phyloP scores from a whole-genome alignment of 2,888 invertebrate genomes.

The Agrilus mali region DNA sequence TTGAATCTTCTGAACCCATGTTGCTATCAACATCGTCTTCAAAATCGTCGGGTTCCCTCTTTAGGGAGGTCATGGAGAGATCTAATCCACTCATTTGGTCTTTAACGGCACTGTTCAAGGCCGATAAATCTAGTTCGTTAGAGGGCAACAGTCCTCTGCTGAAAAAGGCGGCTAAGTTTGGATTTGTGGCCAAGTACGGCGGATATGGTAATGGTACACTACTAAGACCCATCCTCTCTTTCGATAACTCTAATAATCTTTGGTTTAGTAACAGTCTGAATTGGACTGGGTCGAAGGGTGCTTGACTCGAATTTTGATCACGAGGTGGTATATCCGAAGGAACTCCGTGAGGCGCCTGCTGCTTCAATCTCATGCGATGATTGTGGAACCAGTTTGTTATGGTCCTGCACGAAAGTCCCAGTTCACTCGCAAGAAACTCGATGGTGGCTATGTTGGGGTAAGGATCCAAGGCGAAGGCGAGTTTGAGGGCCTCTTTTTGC shows the following conservation, averaged over 20 bases:
- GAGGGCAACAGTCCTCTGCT: constrained; percentile 52
- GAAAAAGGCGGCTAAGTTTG: constrained; percentile 64
- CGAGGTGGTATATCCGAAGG: constrained; percentile 54
- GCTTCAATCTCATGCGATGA: constrained; percentile 95
- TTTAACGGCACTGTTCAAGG: constrained; percentile 48
- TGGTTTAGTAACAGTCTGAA: constrained; percentile 81
- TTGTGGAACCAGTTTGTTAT: constrained; percentile 99
- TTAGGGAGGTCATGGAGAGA: constrained; percentile 71
- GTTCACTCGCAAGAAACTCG: constrained; percentile 84
- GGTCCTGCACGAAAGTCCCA: constrained; percentile 85
- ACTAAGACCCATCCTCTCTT: constrained; percentile 68
- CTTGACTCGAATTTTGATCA: constrained; percentile 50
- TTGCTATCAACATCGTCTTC: constrained; percentile 69
- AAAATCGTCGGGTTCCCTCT: constrained; percentile 64
- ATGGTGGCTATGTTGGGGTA: constrained; percentile 95
- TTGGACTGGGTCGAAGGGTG: constrained; percentile 85
- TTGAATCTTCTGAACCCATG: constrained; percentile 56
- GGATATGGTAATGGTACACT: constrained; percentile 66
- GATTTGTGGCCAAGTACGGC: constrained; percentile 65
- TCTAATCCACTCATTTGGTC: constrained; percentile 79
- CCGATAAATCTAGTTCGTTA: constrained; percentile 42
- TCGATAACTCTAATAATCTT: constrained; percentile 75
- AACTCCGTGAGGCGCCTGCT: constrained; percentile 65
- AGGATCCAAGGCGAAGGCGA: constrained; percentile 92
- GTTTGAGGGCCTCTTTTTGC: constrained; percentile 89